phyloP scores from a whole-genome alignment of 2,797 vertebrate genomes.

The Pristis pectinata region DNA sequence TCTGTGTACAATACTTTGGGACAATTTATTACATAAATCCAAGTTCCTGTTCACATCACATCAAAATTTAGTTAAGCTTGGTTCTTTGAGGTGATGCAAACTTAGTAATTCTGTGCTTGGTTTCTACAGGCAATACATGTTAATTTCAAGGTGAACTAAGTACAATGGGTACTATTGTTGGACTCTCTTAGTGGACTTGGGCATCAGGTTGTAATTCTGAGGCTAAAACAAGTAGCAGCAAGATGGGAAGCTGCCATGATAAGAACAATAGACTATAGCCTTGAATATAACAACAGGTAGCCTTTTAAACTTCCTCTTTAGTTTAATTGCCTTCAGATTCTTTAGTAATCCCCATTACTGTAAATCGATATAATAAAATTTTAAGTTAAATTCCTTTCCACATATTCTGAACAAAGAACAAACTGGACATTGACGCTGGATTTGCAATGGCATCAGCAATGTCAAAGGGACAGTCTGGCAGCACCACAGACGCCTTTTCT shows the following conservation, averaged over 20 bases:
- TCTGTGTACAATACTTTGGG: background rate
- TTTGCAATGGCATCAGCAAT: background rate
- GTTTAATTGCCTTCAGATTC: constrained; percentile 11
- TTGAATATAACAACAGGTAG: background rate
- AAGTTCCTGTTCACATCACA: too few species aligned
- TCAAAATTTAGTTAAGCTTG: background rate
- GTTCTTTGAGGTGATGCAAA: background rate
- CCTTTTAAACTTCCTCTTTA: background rate
- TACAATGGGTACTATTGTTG: background rate
- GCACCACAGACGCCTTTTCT: background rate
- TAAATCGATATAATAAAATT: background rate
- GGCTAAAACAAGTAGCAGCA: background rate
- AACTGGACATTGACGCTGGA: background rate
- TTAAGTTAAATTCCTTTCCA: background rate
- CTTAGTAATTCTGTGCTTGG: background rate
- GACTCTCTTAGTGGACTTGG: background rate
- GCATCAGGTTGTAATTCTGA: background rate
- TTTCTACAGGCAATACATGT: background rate
- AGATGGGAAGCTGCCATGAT: background rate
- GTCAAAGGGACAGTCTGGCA: background rate
- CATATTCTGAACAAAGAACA: background rate
- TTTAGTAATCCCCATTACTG: background rate
- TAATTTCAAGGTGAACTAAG: background rate
- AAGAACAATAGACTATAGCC: background rate
- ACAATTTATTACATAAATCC: background rate